Percentiles rank a stretch among this genome's conserved stretches.
Evolutionary conservation across 2,113 vertebrate genomes (phyloP).

Genomic region (Archocentrus centrarchus): DNA sequence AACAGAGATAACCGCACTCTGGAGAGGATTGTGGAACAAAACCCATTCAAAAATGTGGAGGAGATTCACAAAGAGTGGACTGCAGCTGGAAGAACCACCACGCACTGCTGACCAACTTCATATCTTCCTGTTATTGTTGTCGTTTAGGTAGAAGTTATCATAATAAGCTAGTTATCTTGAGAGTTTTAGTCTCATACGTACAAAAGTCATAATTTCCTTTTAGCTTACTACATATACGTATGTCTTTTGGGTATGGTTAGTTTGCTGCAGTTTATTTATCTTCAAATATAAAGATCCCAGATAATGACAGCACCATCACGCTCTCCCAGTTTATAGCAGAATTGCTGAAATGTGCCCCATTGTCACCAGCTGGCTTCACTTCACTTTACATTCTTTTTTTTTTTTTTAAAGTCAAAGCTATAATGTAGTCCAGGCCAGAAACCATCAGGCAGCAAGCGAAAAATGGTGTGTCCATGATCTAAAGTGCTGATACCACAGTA

Average conservation of each 20-base stretch:
- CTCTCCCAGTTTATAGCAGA: background rate
- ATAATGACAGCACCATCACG: slow-evolving; percentile 8
- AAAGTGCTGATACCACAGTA: slow-evolving; percentile 70
- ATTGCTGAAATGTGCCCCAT: background rate
- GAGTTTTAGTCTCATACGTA: background rate
- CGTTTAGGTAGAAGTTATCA: background rate
- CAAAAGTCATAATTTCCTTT: background rate
- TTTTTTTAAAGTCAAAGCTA: slow-evolving; percentile 13
- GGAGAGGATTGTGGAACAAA: too few relatives aligned
- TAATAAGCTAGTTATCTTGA: background rate
- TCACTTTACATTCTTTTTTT: background rate
- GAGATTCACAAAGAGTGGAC: too few relatives aligned
- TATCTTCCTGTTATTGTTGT: background rate
- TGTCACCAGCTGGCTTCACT: slow-evolving; percentile 9
- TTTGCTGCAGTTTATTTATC: slow-evolving; percentile 2
- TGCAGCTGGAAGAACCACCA: too few relatives aligned
- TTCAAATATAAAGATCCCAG: background rate
- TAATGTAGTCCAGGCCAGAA: slow-evolving; percentile 24
- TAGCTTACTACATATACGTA: background rate
- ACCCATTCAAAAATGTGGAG: too few relatives aligned
- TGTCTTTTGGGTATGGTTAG: background rate
- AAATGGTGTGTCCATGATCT: slow-evolving; percentile 52
- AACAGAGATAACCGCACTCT: too few relatives aligned
- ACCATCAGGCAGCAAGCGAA: slow-evolving; percentile 38
- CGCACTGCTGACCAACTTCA: too few relatives aligned